Evolutionary conservation across 2,113 vertebrate species (phyloP).

Genomic region (Haemorhous mexicanus): DNA sequence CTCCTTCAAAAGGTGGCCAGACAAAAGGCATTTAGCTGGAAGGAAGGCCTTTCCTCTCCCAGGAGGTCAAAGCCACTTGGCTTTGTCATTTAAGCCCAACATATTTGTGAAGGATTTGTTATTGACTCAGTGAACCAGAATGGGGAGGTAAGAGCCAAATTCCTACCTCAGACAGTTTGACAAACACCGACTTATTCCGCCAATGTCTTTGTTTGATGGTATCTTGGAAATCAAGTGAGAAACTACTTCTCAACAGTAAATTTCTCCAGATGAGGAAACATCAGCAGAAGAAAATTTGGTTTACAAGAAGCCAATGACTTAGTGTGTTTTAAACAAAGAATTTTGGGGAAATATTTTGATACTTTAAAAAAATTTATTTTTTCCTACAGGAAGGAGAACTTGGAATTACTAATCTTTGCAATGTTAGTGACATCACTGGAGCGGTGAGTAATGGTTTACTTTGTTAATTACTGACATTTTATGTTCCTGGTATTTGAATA

Average conservation of each 20-base stretch:
- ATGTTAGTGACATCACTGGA: conserved; percentile 52
- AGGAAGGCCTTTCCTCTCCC: not conserved
- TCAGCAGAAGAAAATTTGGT: not conserved
- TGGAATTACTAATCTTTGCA: conserved; percentile 30
- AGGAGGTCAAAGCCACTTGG: not conserved
- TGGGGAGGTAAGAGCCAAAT: not conserved
- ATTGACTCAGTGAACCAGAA: not conserved
- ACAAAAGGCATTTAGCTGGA: not conserved
- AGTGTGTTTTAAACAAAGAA: not conserved
- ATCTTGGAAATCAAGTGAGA: not conserved
- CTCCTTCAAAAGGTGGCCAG: not conserved
- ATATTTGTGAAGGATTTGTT: not conserved
- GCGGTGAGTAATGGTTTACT: conserved; percentile 62
- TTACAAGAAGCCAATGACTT: not conserved
- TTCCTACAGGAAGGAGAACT: conserved; percentile 54
- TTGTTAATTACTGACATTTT: not conserved
- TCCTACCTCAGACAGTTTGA: not conserved
- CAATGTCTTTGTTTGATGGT: not conserved
- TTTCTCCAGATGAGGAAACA: not conserved
- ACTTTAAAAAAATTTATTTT: not conserved
- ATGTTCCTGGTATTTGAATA: not conserved
- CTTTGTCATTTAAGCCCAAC: not conserved
- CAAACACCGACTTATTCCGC: not conserved
- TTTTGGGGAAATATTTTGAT: not conserved
- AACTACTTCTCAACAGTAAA: not conserved